These are phyloP conservation scores for Psettodes erumei DNA, from an alignment of 2,113 vertebrate species.

Conservation along the genomic window DNA sequence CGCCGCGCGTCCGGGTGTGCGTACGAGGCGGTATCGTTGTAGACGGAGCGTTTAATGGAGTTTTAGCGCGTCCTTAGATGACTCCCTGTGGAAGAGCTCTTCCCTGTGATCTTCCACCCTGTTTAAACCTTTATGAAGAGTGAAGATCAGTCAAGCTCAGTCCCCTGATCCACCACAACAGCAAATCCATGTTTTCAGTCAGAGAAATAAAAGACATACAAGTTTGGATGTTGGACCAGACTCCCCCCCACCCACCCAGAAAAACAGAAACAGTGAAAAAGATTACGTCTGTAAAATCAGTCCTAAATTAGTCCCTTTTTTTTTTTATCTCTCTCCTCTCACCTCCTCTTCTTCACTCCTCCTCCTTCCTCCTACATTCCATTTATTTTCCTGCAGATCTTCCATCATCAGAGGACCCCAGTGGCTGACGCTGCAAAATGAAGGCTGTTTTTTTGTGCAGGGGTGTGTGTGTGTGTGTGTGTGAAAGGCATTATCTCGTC, in stretches of 20 bases:
- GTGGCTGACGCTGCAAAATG: conserved; percentile 36
- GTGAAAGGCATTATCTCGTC: conserved; percentile 17
- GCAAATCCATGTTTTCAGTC: background rate
- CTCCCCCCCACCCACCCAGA: no score
- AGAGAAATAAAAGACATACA: background rate
- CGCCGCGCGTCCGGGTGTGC: background rate
- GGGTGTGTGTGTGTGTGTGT: background rate
- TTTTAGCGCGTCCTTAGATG: background rate
- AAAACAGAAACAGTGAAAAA: background rate
- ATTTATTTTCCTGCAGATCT: background rate
- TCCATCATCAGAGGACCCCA: background rate
- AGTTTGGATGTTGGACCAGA: no score
- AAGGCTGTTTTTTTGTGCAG: conserved; percentile 3
- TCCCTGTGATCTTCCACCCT: background rate
- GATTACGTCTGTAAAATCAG: background rate
- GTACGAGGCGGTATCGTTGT: conserved; percentile 3
- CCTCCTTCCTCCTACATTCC: background rate
- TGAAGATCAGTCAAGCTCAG: background rate
- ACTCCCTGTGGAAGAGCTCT: background rate
- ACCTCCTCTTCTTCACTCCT: background rate
- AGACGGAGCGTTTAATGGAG: background rate
- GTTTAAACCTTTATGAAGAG: conserved; percentile 3
- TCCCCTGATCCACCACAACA: background rate
- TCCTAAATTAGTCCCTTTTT: background rate
- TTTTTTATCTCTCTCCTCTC: background rate